Percentiles rank a stretch among this genome's conserved stretches.
phyloP scores from a whole-genome alignment of 1,140 invertebrate genomes.

The Euura lappo region DNA sequence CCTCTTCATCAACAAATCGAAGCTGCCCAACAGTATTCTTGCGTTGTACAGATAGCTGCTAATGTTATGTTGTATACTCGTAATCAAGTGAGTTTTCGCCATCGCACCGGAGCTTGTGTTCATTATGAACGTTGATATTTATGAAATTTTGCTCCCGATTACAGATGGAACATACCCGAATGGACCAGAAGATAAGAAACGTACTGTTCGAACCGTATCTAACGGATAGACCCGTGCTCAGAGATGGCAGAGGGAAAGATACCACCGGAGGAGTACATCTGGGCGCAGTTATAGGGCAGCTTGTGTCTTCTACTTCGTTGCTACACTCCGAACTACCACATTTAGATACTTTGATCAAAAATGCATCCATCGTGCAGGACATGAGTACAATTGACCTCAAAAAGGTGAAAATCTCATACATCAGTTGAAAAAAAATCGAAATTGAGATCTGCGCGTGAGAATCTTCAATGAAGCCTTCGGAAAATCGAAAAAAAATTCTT shows the following conservation, averaged over 20 bases:
- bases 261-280: conserved; percentile 45
- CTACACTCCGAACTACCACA: conserved; percentile 48
- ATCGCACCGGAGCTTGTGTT: not conserved
- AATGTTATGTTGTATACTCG: conserved; percentile 74
- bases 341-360: conserved; percentile 49
- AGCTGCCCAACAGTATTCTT: conserved; percentile 43
- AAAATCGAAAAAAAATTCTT: too few species aligned
- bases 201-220: conserved; percentile 54
- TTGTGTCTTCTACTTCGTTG: conserved; percentile 47
- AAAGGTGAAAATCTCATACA: conserved; percentile 34
- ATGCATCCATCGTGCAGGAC: conserved; percentile 42
- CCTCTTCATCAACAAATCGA: conserved; percentile 32
- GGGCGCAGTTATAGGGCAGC: conserved; percentile 50
- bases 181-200: conserved; percentile 56
- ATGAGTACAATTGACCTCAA: conserved; percentile 55
- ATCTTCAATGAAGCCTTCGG: too few species aligned
- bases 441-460: conserved; percentile 3
- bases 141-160: not conserved
- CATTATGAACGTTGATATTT: not conserved
- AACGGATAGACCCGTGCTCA: conserved; percentile 35
- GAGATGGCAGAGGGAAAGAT: conserved; percentile 41
- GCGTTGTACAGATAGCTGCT: conserved; percentile 65
- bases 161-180: conserved; percentile 55
- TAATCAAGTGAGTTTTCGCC: conserved; percentile 44
- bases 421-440: too few species aligned